Base-by-base conservation (phyloP, 37 sponge, comb jelly and placozoan species). In the Halichondria panicea region DNA sequence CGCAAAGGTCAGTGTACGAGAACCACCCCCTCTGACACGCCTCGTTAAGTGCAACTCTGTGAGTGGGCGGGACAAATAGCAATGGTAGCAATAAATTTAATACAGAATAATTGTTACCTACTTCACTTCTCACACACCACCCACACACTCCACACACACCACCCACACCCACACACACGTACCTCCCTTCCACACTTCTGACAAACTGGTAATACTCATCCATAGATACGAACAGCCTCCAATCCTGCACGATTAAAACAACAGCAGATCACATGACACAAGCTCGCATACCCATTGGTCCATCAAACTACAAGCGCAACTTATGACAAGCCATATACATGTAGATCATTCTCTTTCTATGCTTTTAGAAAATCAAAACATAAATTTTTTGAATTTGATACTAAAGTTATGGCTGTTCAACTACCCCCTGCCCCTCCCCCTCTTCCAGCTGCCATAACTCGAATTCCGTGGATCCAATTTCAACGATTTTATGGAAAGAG, bases 151-250 rank as follows among this genome's bases (percentile, higher is more conserved):
- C 11, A 38, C 28, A 11, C 4, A 6, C 53, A 33, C 5, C 35
- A 55, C 38, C 25, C 13, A 61, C 61, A 22, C 42, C 28, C 3
- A 13, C 40, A 42, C 75, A 11, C 8, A 41, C 74, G 12, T 70
- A 90, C 91, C 82, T 66, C 57, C 75, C 87, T 68, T 91, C 83
- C 13, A 86, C 64, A 35, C 79, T 56, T 21, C 63, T 55, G 11
- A 91, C 75, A 78, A 91, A 91, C 5, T 40, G 3, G 41, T 68
- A 69, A 58, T 81, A 91, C 44, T 91, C 87, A 0, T 82, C 53
- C 63, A 82, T 25, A 5, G 92, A 67, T 4, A 91, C 92, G 68
- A 66, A 91, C 37, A 91, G 57, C 41, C 56, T 72, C 92, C 92
- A 91, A 54, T 86, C 83, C 92, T 91, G 68, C 1, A 55, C 19